Evolutionary conservation across 2,888 invertebrate species (phyloP).

Genomic region (Xylota segnis): DNA sequence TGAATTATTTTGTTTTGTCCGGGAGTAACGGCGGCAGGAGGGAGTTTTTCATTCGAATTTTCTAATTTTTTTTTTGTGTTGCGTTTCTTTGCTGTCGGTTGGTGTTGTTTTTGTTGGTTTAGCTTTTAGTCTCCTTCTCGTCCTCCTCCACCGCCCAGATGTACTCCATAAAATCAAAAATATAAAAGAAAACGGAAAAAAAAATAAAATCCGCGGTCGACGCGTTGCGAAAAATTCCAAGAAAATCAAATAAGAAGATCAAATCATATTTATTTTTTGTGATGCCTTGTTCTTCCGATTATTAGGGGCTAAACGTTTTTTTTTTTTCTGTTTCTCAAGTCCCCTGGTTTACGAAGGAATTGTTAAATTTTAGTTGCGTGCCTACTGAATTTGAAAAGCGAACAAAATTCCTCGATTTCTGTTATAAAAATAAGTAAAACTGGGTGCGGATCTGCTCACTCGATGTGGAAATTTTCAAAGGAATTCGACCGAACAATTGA

Average conservation of each 20-base stretch:
- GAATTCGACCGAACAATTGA: conserved; percentile 41
- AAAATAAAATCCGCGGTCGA: conserved; percentile 38
- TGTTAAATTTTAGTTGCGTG: conserved; percentile 61
- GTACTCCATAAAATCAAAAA: conserved; percentile 36
- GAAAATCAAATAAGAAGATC: conserved; percentile 25
- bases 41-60: conserved; percentile 40
- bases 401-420: conserved; percentile 15
- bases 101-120: conserved; percentile 58
- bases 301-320: conserved; percentile 25
- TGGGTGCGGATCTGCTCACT: conserved; percentile 64
- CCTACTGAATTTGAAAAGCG: conserved; percentile 12
- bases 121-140: conserved; percentile 40
- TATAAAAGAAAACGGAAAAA: conserved; percentile 6
- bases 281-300: conserved; percentile 18
- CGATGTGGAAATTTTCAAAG: conserved; percentile 24
- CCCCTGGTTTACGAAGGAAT: conserved; percentile 29
- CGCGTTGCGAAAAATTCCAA: conserved; percentile 46
- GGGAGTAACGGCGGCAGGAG: conserved; percentile 50
- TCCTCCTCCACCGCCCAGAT: conserved; percentile 46
- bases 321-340: conserved; percentile 12
- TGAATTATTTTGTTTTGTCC: conserved; percentile 35
- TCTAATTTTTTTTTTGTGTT: conserved; percentile 28
- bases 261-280: conserved; percentile 40
- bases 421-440: conserved; percentile 63
- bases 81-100: conserved; percentile 1